phyloP scores from a whole-genome alignment of 2,113 vertebrate species.

The Riparia riparia region DNA sequence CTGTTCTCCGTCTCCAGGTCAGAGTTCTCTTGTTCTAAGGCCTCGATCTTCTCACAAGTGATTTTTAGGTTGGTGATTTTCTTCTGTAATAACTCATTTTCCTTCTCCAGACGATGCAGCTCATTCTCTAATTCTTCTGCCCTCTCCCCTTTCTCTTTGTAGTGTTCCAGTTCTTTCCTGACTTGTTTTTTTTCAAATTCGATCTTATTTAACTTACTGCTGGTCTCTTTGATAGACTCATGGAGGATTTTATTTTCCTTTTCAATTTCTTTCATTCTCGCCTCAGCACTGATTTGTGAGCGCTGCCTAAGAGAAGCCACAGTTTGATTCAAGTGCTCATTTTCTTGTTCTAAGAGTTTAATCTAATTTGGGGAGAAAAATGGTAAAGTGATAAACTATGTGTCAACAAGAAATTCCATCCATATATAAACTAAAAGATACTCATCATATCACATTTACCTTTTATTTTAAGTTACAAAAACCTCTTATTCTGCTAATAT shows the following conservation, averaged over 20 bases:
- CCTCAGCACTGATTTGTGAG: constrained; percentile 92
- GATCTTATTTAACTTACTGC: constrained; percentile 90
- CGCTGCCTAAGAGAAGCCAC: constrained; percentile 90
- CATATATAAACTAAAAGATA: not conserved
- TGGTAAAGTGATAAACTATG: not conserved
- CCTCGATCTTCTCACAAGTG: constrained; percentile 91
- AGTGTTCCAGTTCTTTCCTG: constrained; percentile 90
- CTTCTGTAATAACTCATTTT: constrained; percentile 93
- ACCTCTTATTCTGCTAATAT: not conserved
- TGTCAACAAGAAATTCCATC: not conserved
- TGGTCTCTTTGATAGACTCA: constrained; percentile 95
- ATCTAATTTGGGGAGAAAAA: constrained; percentile 76
- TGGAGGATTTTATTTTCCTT: constrained; percentile 96
- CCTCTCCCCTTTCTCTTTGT: constrained; percentile 92
- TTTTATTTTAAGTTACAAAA: not conserved
- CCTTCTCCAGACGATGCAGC: constrained; percentile 87
- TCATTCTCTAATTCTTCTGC: constrained; percentile 91
- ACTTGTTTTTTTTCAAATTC: constrained; percentile 96
- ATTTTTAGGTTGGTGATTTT: constrained; percentile 90
- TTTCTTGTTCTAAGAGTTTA: constrained; percentile 95
- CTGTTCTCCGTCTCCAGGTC: constrained; percentile 91
- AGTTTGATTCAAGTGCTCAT: constrained; percentile 91
- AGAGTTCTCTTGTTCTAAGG: constrained; percentile 92
- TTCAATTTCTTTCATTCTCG: constrained; percentile 93
- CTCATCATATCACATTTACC: not conserved